phyloP scores from a whole-genome alignment of 2,797 vertebrate genomes.

The Sphenodon punctatus region DNA sequence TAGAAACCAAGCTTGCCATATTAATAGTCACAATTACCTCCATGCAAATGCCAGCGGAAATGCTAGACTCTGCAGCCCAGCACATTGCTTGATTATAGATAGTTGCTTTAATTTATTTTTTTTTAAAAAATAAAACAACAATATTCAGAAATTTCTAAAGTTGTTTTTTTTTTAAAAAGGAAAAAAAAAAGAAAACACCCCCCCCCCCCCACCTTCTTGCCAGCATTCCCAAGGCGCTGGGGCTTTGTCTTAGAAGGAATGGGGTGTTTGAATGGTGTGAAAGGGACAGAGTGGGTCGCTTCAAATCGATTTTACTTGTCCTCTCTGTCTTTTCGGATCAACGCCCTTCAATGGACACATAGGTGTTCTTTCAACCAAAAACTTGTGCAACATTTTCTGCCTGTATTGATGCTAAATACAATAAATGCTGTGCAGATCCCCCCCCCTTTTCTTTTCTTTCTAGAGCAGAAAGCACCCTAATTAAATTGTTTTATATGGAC shows the following conservation, averaged over 20 bases:
- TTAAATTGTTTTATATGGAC: slow-evolving; percentile 84
- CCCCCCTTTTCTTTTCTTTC: slow-evolving; percentile 61
- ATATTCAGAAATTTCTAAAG: slow-evolving; percentile 69
- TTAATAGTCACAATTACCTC: slow-evolving; percentile 57
- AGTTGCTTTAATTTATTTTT: neutral
- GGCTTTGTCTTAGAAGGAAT: slow-evolving; percentile 83
- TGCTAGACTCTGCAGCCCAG: slow-evolving; percentile 26
- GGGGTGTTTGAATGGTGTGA: slow-evolving; percentile 84
- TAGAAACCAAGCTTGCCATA: slow-evolving; percentile 48
- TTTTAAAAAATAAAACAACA: slow-evolving; percentile 49
- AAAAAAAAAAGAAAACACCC: slow-evolving; percentile 60
- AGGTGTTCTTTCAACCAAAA: slow-evolving; percentile 87
- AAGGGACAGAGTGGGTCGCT: slow-evolving; percentile 86
- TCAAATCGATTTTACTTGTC: slow-evolving; percentile 87
- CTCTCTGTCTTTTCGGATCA: slow-evolving; percentile 88
- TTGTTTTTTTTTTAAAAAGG: too few relatives aligned
- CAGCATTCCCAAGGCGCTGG: slow-evolving; percentile 80
- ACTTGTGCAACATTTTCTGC: slow-evolving; percentile 87
- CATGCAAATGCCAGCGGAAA: slow-evolving; percentile 49
- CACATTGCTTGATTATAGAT: slow-evolving; percentile 53
- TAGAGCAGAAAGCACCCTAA: slow-evolving; percentile 79
- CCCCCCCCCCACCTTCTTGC: neutral
- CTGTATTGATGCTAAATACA: slow-evolving; percentile 84
- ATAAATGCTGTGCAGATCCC: slow-evolving; percentile 77
- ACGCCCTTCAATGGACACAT: slow-evolving; percentile 84